Percentiles rank a stretch among this genome's conserved stretches.
Conservation (phyloP, 1,140 invertebrate genomes). For the Diorhabda sublineata region DNA sequence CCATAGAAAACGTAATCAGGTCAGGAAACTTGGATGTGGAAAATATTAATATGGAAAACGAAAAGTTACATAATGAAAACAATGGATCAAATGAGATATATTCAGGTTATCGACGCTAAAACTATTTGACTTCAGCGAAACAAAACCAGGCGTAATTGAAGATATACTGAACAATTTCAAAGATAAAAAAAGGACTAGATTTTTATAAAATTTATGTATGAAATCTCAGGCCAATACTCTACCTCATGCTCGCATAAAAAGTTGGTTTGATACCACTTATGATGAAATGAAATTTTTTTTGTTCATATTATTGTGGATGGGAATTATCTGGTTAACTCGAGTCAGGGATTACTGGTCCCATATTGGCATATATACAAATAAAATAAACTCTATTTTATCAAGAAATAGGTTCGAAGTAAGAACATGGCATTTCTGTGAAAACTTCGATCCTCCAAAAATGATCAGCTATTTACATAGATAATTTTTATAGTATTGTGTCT, state of each 20-base stretch:
- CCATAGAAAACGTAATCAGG: background rate
- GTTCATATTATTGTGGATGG: background rate
- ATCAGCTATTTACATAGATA: conserved; percentile 28
- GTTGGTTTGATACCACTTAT: background rate
- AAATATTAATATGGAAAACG: background rate
- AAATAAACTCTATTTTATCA: conserved; percentile 5
- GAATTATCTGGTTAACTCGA: background rate
- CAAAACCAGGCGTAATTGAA: background rate
- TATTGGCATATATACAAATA: background rate
- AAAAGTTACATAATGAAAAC: too few relatives aligned
- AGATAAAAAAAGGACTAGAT: conserved; percentile 8
- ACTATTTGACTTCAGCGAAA: background rate
- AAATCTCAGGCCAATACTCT: background rate
- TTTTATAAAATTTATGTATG: conserved; percentile 12
- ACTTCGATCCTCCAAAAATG: conserved; percentile 24
- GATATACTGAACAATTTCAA: background rate
- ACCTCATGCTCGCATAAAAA: conserved; percentile 4
- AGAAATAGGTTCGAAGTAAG: conserved; percentile 21
- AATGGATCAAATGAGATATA: background rate
- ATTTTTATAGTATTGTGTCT: background rate
- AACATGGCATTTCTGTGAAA: conserved; percentile 44
- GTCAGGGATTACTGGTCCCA: background rate
- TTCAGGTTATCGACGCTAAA: background rate
- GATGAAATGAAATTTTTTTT: conserved; percentile 12
- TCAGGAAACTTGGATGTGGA: background rate